Percentiles rank a stretch among this genome's conserved stretches.
phyloP scores from a whole-genome alignment of 53 echinoderm and acorn worm species.

The Mesocentrotus franciscanus region DNA sequence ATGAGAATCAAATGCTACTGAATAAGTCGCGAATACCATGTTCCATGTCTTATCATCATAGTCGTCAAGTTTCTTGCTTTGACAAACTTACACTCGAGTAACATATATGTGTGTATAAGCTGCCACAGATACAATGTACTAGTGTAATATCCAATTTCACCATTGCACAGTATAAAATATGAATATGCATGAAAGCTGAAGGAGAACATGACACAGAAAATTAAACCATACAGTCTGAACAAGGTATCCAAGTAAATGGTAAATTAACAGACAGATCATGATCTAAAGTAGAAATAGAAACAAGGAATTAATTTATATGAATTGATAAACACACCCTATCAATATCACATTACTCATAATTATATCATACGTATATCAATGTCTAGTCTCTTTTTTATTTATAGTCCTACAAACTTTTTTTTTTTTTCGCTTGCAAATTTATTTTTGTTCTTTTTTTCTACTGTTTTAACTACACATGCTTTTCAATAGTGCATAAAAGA shows the following conservation, averaged over 20 bases:
- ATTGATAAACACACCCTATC: neutral
- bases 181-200: constrained; percentile 42
- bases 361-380: neutral
- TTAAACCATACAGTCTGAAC: neutral
- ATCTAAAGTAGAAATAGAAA: constrained; percentile 4
- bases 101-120: neutral
- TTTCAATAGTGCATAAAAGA: constrained; percentile 14
- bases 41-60: neutral
- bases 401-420: constrained; percentile 7
- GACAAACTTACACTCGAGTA: neutral
- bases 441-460: constrained; percentile 13
- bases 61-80: neutral
- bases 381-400: neutral
- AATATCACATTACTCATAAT: neutral
- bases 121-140: neutral
- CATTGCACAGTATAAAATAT: constrained; percentile 55
- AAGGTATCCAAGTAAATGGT: constrained; percentile 17
- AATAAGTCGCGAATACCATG: neutral
- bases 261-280: constrained; percentile 13
- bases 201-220: neutral
- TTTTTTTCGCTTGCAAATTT: neutral
- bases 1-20: neutral
- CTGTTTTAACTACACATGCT: constrained; percentile 39
- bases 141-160: constrained; percentile 26
- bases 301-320: constrained; percentile 36